Evolutionary conservation across 2,888 invertebrate genomes (phyloP), one percentile per base, ranked within the genome.

Genomic region (Slavum lentiscoides): DNA sequence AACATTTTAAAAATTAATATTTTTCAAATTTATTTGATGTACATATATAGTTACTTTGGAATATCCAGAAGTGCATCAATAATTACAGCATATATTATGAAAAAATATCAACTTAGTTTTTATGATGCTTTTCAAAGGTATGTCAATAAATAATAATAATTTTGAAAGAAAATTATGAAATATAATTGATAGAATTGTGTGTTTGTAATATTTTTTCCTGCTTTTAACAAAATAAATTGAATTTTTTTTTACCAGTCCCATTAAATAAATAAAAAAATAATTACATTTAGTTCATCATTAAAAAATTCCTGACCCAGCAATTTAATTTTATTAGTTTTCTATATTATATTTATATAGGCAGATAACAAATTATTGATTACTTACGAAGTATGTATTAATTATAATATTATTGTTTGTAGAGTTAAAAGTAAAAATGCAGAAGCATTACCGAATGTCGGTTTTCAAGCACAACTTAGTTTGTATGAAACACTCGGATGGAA

Each of bases 61-160:
- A 92, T 96, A 5, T 97, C 96, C 0, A 90, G 97, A 76, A 96
- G 96, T 86, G 94, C 95, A 0, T 92, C 96, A 0, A 89, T 96
- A 5, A 93, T 96, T 0, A 92, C 95, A 81, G 95, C 94, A 0
- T 95, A 92, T 86, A 87, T 95, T 17, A 97, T 97, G 97, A 92
- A 93, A 85, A 94, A 93, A 84, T 91, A 94, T 85, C 87, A 90
- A n/a, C 86, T 94, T 66, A 90, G 90, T 82, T 93, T 92, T 84
- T 88, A 90, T 58, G 91, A 92, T 72, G 95, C 95, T 0, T 91
- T 91, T 82, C 89, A 91, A 66, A 84, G 87, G 85, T 87, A 84
- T 83, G 83, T 82, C 53, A 13, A 23, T 55, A n/a, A 62, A 39
- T 55, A n/a, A 62, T 66, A 61, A 21, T 59, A 61, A 9, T 39